phyloP scores from a whole-genome alignment of 1,140 invertebrate species.

The Cydia pomonella region DNA sequence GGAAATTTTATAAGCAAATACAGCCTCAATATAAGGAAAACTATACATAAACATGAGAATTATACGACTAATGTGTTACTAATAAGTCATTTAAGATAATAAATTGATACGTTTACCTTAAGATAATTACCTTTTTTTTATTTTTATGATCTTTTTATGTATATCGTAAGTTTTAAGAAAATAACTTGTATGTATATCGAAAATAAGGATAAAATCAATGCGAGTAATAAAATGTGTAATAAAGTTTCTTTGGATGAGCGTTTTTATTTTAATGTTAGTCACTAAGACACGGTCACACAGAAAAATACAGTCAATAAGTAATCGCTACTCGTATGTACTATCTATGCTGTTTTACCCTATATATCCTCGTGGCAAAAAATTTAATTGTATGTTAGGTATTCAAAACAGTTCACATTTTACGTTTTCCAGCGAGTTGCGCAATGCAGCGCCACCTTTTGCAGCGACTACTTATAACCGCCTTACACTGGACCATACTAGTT shows the following conservation, averaged over 20 bases:
- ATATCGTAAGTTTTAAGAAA: not conserved
- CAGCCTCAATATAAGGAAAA: not conserved
- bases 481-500: constrained; percentile 21
- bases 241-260: too few relatives aligned
- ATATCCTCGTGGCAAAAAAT: not conserved
- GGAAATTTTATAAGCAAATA: too few relatives aligned
- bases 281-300: too few relatives aligned
- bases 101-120: not conserved
- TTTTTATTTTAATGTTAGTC: too few relatives aligned
- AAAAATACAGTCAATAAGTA: too few relatives aligned
- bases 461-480: not conserved
- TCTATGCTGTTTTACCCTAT: not conserved
- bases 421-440: constrained; percentile 21
- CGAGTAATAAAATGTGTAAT: too few relatives aligned
- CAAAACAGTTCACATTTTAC: constrained; percentile 10
- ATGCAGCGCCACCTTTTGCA: constrained; percentile 14
- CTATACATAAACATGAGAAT: not conserved
- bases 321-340: not conserved
- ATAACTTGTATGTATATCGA: not conserved
- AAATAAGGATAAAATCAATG: not conserved
- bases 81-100: not conserved
- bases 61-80: not conserved
- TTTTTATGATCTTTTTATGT: not conserved
- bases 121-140: not conserved
- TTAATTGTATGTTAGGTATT: not conserved